Evolutionary conservation across 2,113 vertebrate genomes (phyloP).

Genomic region (Solea solea): DNA sequence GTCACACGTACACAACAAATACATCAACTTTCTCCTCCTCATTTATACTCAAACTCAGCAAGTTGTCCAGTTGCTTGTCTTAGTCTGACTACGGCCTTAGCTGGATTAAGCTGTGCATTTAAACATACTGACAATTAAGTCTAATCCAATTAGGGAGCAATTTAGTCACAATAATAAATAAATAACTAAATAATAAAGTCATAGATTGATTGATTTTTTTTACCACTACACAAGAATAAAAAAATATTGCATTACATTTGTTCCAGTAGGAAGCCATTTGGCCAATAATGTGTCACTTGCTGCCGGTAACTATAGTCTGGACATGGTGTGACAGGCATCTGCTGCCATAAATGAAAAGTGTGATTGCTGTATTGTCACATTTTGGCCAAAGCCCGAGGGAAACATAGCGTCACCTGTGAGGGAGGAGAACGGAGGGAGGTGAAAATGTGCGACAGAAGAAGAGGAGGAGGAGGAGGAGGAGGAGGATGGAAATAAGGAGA

Average conservation of each 20-base stretch:
- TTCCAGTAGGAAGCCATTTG: not conserved
- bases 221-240: not conserved
- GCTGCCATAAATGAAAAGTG: constrained; percentile 21
- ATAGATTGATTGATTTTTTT: too few relatives aligned
- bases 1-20: too few relatives aligned
- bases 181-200: too few relatives aligned
- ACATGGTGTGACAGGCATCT: constrained; percentile 9
- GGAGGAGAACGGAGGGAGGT: constrained; percentile 25
- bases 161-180: too few relatives aligned
- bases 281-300: not conserved
- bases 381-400: constrained; percentile 34
- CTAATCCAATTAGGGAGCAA: too few relatives aligned
- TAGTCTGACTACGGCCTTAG: too few relatives aligned
- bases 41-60: too few relatives aligned
- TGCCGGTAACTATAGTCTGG: constrained; percentile 5
- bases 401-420: constrained; percentile 31
- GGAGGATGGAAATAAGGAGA: constrained; percentile 2
- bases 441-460: constrained; percentile 37
- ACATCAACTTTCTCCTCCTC: too few relatives aligned
- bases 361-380: constrained; percentile 28
- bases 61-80: too few relatives aligned
- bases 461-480: constrained; percentile 21
- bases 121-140: too few relatives aligned
- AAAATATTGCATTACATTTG: not conserved
- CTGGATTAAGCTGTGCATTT: too few relatives aligned